Percentiles rank a stretch among this genome's conserved stretches.
These are phyloP conservation scores for Macrotis lagotis DNA, from an alignment of 2,113 vertebrate species.

Conservation along the genomic window DNA sequence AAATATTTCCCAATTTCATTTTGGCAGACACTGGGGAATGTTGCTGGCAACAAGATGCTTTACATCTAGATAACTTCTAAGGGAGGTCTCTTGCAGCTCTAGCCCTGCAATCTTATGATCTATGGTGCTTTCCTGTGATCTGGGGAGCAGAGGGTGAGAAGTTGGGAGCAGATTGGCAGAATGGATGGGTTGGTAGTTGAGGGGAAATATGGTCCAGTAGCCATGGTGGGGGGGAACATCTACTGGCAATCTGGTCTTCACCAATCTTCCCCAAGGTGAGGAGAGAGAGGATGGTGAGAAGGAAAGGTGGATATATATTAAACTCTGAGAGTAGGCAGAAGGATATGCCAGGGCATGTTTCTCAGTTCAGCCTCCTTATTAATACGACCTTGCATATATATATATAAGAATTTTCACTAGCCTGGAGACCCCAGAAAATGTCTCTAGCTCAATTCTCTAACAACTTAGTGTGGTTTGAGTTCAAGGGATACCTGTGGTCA, in stretches of 20 bases:
- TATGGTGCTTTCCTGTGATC: background rate
- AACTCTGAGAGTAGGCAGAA: background rate
- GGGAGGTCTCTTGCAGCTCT: background rate
- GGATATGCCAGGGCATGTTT: constrained; percentile 76
- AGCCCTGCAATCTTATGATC: background rate
- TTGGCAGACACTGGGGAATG: background rate
- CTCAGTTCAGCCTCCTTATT: background rate
- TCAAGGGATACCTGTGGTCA: background rate
- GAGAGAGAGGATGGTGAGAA: background rate
- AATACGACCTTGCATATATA: background rate
- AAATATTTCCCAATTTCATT: background rate
- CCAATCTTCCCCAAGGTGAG: background rate
- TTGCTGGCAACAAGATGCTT: background rate
- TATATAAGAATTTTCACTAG: background rate
- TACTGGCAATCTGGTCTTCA: background rate
- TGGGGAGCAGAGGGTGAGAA: background rate
- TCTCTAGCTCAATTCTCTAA: background rate
- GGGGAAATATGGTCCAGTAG: background rate
- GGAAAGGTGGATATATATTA: background rate
- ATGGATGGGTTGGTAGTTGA: background rate
- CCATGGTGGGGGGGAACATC: background rate
- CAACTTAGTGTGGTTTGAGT: background rate
- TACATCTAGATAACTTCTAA: background rate
- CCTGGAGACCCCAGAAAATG: background rate
- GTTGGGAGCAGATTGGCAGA: background rate